Percentiles rank a stretch among this genome's conserved stretches.
These are phyloP conservation scores for Melinaea marsaeus DNA, from an alignment of 2,888 invertebrate species.

Conservation along the genomic window DNA sequence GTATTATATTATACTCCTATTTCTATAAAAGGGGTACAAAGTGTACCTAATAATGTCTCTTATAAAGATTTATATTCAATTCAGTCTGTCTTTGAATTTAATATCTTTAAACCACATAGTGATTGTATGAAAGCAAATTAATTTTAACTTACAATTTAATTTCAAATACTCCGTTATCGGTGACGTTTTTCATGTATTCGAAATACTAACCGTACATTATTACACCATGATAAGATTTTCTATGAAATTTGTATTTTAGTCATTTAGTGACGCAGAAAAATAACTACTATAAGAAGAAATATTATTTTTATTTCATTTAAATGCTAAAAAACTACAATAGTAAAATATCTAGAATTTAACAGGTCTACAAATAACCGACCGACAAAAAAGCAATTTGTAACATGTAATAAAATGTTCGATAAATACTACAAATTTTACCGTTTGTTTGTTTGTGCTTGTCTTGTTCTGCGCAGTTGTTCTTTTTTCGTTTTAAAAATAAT, in stretches of 20 bases:
- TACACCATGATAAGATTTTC: neutral
- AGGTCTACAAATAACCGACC: slow-evolving; percentile 11
- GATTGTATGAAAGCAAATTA: too few species aligned
- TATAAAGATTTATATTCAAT: too few species aligned
- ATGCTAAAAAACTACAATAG: neutral
- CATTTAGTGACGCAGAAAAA: neutral
- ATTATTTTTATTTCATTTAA: neutral
- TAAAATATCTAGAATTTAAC: neutral
- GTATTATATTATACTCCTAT: too few species aligned
- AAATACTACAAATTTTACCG: slow-evolving; percentile 27
- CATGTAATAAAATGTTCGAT: slow-evolving; percentile 25
- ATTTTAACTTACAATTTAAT: too few species aligned
- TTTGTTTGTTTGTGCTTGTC: slow-evolving; percentile 18
- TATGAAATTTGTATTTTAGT: slow-evolving; percentile 1
- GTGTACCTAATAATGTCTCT: too few species aligned
- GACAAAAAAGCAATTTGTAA: slow-evolving; percentile 14
- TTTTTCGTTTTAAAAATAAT: slow-evolving; percentile 60
- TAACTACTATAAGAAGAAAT: neutral
- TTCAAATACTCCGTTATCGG: neutral
- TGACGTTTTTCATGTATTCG: neutral
- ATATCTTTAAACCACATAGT: too few species aligned
- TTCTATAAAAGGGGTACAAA: too few species aligned
- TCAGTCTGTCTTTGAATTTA: too few species aligned
- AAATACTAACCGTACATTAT: neutral
- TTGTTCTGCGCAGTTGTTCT: slow-evolving; percentile 46